phyloP scores from a whole-genome alignment of 2,113 vertebrate species.

The Acrocephalus kingi region DNA sequence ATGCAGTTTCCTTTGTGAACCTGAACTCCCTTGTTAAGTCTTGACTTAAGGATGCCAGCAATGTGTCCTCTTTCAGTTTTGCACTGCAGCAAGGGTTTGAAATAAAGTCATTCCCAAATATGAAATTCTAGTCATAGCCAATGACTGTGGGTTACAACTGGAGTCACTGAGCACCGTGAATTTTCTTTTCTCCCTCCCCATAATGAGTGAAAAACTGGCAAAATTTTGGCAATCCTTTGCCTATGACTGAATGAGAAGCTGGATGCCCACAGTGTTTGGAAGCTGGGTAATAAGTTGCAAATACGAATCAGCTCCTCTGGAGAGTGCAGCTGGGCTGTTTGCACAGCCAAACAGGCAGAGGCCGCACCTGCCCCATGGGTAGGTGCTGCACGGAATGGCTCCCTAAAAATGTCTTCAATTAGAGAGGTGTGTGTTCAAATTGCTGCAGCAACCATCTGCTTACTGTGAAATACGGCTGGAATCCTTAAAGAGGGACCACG shows the following conservation, averaged over 20 bases:
- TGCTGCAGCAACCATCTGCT: conserved; percentile 50
- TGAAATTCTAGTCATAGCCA: neutral
- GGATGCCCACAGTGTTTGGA: neutral
- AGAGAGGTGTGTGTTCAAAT: neutral
- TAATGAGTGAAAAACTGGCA: neutral
- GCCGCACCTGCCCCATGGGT: neutral
- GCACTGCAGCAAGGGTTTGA: conserved; percentile 51
- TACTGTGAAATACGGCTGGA: conserved; percentile 56
- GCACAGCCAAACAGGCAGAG: neutral
- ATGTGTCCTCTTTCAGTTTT: conserved; percentile 31
- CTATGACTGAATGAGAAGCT: neutral
- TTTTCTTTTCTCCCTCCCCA: neutral
- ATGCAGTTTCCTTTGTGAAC: conserved; percentile 20
- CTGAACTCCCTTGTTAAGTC: conserved; percentile 39
- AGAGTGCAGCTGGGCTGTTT: neutral
- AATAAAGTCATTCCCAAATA: neutral
- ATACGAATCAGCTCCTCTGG: neutral
- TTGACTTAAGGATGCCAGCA: conserved; percentile 71
- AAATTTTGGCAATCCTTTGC: neutral
- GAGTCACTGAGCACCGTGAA: neutral
- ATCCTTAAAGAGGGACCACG: conserved; percentile 70
- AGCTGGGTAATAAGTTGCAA: neutral
- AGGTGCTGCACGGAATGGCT: neutral
- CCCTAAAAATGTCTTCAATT: neutral
- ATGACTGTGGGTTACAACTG: neutral